Conservation (phyloP, 2,888 invertebrate species). For the Saturnia pavonia region DNA sequence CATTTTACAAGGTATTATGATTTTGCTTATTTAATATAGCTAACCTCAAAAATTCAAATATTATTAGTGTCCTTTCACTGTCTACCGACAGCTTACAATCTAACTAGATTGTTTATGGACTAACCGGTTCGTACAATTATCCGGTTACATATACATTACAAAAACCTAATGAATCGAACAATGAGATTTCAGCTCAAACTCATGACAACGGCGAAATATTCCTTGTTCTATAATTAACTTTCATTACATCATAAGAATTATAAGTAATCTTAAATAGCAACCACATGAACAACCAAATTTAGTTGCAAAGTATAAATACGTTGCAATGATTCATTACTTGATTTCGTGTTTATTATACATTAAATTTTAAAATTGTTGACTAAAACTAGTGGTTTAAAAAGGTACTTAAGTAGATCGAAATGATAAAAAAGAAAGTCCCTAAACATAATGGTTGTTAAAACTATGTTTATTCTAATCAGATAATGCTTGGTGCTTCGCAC, state of each 20-base stretch:
- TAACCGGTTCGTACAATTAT: too few species aligned
- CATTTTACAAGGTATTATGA: too few species aligned
- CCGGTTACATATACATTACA: not conserved
- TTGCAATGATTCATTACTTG: not conserved
- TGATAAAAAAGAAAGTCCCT: not conserved
- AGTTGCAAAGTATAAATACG: not conserved
- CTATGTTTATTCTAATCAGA: not conserved
- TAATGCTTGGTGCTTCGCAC: too few species aligned
- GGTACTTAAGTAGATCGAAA: not conserved
- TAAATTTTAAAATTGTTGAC: not conserved
- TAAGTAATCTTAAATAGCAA: not conserved
- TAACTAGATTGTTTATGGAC: too few species aligned
- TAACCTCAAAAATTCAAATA: too few species aligned
- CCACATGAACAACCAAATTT: constrained; percentile 3
- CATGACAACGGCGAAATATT: not conserved
- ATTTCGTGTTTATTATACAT: not conserved
- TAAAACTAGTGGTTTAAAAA: not conserved
- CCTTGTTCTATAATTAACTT: not conserved
- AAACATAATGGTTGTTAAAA: not conserved
- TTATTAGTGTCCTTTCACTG: too few species aligned
- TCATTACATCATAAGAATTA: not conserved
- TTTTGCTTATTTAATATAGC: too few species aligned
- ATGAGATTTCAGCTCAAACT: not conserved
- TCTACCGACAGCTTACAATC: too few species aligned
- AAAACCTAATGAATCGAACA: not conserved